phyloP scores from a whole-genome alignment of 2,113 vertebrate species.

The Dascyllus trimaculatus region DNA sequence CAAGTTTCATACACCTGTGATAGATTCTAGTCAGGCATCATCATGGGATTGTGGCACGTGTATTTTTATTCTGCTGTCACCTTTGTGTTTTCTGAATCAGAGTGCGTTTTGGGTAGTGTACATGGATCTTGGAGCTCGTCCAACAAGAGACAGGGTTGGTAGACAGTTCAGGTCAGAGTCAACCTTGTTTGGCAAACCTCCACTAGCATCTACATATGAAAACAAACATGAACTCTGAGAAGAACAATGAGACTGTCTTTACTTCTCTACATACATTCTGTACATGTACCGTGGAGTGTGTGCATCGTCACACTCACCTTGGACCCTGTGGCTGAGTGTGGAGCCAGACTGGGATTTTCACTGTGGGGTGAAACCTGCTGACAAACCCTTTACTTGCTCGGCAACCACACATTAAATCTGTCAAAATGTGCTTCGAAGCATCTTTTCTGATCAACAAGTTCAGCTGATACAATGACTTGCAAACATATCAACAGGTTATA shows the following conservation, averaged over 20 bases:
- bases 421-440: neutral
- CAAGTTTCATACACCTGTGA: constrained; percentile 32
- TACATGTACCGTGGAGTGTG: constrained; percentile 32
- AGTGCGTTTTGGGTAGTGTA: neutral
- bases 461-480: no score
- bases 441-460: neutral
- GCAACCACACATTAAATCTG: constrained; percentile 20
- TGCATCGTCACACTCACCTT: constrained; percentile 39
- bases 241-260: constrained; percentile 55
- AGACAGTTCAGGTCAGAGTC: constrained; percentile 64
- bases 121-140: constrained; percentile 2
- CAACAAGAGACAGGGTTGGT: constrained; percentile 28
- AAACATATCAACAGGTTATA: neutral
- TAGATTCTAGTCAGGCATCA: constrained; percentile 17
- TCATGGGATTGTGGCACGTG: constrained; percentile 5
- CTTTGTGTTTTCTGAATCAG: constrained; percentile 15
- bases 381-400: constrained; percentile 47
- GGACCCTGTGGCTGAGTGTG: constrained; percentile 45
- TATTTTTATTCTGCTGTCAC: constrained; percentile 17
- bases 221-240: constrained; percentile 60
- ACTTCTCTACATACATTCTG: constrained; percentile 31
- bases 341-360: constrained; percentile 64
- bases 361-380: constrained; percentile 65
- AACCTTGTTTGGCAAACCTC: constrained; percentile 62
- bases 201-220: constrained; percentile 72